These are phyloP conservation scores for Agapornis canus DNA, from an alignment of 2,797 vertebrate species.

Conservation along the genomic window DNA sequence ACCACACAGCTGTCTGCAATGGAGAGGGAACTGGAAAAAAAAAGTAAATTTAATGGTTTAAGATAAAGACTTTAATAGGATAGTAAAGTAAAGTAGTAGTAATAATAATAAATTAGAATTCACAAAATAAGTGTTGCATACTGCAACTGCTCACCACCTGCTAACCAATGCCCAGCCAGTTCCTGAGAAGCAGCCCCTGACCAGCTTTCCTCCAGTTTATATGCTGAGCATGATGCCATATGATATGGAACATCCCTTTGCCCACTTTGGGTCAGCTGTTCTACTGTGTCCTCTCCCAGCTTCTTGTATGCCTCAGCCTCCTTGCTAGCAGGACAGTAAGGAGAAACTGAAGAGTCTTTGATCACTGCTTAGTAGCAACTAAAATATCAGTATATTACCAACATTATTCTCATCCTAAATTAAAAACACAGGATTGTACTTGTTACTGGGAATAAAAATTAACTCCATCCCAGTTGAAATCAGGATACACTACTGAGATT, in stretches of 20 bases:
- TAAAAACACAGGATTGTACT: neutral
- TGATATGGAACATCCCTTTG: neutral
- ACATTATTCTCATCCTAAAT: neutral
- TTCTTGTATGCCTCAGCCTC: neutral
- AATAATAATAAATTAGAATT: neutral
- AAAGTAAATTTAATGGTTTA: neutral
- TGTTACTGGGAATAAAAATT: neutral
- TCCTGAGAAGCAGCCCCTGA: neutral
- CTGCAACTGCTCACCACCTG: neutral
- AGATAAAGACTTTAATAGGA: neutral
- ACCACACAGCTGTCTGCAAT: neutral
- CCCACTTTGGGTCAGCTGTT: neutral
- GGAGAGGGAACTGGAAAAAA: neutral
- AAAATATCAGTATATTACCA: neutral
- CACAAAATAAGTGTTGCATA: neutral
- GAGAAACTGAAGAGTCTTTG: neutral
- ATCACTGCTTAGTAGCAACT: neutral
- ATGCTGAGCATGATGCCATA: neutral
- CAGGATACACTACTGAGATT: neutral
- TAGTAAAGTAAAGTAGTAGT: neutral
- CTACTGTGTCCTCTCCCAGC: neutral
- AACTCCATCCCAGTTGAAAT: neutral
- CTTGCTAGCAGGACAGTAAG: neutral
- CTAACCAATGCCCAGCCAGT: neutral
- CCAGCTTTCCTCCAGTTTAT: neutral